Base-by-base conservation (phyloP, 2,888 invertebrate species). In the Branchipolynoe longqiensis region DNA sequence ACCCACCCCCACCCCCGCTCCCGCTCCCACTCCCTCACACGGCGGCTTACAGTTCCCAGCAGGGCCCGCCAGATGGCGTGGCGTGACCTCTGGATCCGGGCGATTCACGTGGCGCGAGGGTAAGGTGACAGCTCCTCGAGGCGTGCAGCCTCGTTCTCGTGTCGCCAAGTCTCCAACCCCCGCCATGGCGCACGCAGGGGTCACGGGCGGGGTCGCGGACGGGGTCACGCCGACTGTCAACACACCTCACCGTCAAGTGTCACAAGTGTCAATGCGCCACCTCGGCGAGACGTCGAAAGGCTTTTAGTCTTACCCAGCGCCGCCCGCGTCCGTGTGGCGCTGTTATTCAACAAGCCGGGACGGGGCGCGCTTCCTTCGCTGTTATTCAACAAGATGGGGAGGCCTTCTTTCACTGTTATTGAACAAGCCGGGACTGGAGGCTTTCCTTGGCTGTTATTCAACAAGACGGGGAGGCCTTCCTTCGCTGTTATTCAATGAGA, bases 121-220 rank as follows among this genome's bases (percentile, higher is more conserved):
- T n/a, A 62, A 62, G 62, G 62, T 62, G 28, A 25, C 62, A 28
- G 62, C 28, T 62, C 62, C 62, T 14, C 62, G n/a, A 14, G 62
- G 3, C n/a, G n/a, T n/a, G n/a, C n/a, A n/a, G n/a, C n/a, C 28
- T n/a, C 62, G 31, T 31, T 8, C 25, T 56, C 3, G 25, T 56
- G 56, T 12, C n/a, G n/a, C n/a, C n/a, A n/a, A n/a, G 56, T 25
- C 56, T 25, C 25, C 56, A 3, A 8, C 28, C 62, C 62, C 25
- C 25, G 31, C 3, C 31, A 31, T 62, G 62, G 12, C 28, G n/a
- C n/a, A 62, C 62, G 62, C 62, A n/a, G 18, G 58, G 62, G 62
- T 62, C 62, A 62, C 28, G 3, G 31, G 2, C 0, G 31, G 3
- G n/a, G 14, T 25, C 62, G 14, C n/a, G 14, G n/a, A n/a, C n/a